These are phyloP conservation scores for Drosophila mimica DNA, from an alignment of 2,888 invertebrate species.

Conservation along the genomic window DNA sequence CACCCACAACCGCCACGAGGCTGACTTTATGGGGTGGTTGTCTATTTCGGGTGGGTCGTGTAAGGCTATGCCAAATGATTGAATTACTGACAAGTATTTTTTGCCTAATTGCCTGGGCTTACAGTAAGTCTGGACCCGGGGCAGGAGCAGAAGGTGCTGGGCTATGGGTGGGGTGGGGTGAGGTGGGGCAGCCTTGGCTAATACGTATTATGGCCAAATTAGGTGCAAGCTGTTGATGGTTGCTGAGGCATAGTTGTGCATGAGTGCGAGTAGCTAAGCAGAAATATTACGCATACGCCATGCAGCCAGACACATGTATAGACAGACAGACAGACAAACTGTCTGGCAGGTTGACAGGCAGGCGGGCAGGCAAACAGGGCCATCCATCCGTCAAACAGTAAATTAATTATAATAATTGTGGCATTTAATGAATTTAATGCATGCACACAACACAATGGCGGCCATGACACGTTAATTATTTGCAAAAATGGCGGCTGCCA, in stretches of 20 bases:
- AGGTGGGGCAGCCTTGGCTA: constrained; percentile 15
- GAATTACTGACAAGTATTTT: constrained; percentile 81
- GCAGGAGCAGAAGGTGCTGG: neutral
- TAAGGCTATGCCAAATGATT: constrained; percentile 71
- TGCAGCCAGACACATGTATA: constrained; percentile 1
- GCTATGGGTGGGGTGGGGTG: neutral
- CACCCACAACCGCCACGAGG: constrained; percentile 33
- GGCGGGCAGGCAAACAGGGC: neutral
- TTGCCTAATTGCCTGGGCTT: constrained; percentile 65
- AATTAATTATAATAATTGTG: constrained; percentile 85
- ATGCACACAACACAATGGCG: constrained; percentile 73
- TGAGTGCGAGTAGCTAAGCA: constrained; percentile 19
- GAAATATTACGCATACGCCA: constrained; percentile 46
- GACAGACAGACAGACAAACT: neutral
- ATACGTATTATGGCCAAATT: constrained; percentile 43
- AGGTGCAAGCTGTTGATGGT: constrained; percentile 33
- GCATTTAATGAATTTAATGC: constrained; percentile 84
- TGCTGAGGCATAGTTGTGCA: constrained; percentile 63
- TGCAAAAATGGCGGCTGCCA: constrained; percentile 52
- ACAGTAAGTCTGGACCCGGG: constrained; percentile 3
- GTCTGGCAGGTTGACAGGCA: neutral
- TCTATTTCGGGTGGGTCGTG: constrained; percentile 43
- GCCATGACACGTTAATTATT: constrained; percentile 81
- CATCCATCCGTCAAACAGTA: constrained; percentile 69
- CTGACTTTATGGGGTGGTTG: constrained; percentile 12